Conservation (phyloP, 2,888 invertebrate genomes). For the Stegophylla sp. region DNA sequence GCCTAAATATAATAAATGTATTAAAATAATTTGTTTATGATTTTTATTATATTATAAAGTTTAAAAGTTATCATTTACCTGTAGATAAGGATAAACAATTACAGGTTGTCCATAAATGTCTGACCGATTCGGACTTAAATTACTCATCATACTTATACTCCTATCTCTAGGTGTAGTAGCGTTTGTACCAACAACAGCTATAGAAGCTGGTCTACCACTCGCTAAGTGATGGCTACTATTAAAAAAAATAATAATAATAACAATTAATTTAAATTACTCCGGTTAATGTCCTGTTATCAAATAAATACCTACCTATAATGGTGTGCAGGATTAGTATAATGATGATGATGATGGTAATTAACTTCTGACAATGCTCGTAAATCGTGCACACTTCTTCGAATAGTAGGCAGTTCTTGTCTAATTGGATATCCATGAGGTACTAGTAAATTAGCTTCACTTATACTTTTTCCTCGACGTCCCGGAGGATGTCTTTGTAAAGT, state of each 20-base stretch:
- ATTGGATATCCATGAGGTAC: conserved; percentile 61
- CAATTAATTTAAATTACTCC: conserved; percentile 5
- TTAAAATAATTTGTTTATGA: too few relatives aligned
- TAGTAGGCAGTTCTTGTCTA: conserved; percentile 49
- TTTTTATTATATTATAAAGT: too few relatives aligned
- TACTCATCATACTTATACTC: conserved; percentile 57
- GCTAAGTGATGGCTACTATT: conserved; percentile 55
- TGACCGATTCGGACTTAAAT: conserved; percentile 55
- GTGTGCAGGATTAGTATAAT: conserved; percentile 58
- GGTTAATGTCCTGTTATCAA: neutral
- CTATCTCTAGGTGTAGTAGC: conserved; percentile 68
- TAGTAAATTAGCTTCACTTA: conserved; percentile 83
- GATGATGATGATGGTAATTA: conserved; percentile 56
- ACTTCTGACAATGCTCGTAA: conserved; percentile 62
- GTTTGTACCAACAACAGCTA: conserved; percentile 66
- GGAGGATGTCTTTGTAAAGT: conserved; percentile 63
- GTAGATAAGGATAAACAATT: conserved; percentile 60
- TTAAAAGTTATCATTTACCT: conserved; percentile 49
- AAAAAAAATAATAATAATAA: too few relatives aligned
- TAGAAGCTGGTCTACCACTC: conserved; percentile 61
- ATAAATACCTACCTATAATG: conserved; percentile 59
- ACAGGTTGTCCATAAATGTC: conserved; percentile 55
- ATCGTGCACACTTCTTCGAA: conserved; percentile 63
- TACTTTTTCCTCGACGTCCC: conserved; percentile 70
- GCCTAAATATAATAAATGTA: too few relatives aligned